These are phyloP conservation scores for Stichodactyla helianthus DNA, from an alignment of 64 coral and sea anemone species.

Conservation along the genomic window DNA sequence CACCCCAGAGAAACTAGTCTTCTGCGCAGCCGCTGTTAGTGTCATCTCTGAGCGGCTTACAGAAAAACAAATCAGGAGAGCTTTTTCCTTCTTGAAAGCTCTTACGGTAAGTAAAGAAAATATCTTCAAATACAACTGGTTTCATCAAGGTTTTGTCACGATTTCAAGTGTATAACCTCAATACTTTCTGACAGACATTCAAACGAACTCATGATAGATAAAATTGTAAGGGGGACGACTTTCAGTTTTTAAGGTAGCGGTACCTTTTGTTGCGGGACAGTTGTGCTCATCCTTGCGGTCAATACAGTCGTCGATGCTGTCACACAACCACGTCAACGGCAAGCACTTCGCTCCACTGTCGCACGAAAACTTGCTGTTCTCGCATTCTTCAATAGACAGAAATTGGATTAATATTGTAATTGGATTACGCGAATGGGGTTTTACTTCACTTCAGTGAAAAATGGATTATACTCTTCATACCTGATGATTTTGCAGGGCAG, in stretches of 20 bases:
- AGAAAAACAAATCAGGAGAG: too few relatives aligned
- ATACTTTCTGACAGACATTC: too few relatives aligned
- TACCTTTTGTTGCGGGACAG: slow-evolving; percentile 46
- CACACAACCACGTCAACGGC: slow-evolving; percentile 89
- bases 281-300: slow-evolving; percentile 80
- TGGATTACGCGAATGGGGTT: not conserved
- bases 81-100: too few relatives aligned
- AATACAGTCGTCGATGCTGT: slow-evolving; percentile 76
- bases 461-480: not conserved
- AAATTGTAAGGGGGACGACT: too few relatives aligned
- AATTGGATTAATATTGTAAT: not conserved
- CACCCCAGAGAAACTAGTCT: too few relatives aligned
- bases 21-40: too few relatives aligned
- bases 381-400: slow-evolving; percentile 36
- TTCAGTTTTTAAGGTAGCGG: not conserved
- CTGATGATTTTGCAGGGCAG: slow-evolving; percentile 29
- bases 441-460: not conserved
- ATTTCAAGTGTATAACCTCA: too few relatives aligned
- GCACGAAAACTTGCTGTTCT: slow-evolving; percentile 54
- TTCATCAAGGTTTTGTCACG: too few relatives aligned
- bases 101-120: too few relatives aligned
- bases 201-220: too few relatives aligned
- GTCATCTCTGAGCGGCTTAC: too few relatives aligned
- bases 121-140: too few relatives aligned
- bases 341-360: slow-evolving; percentile 75